A percentile compares a stretch with the other conserved stretches of the same genome.
phyloP scores from a whole-genome alignment of 2,113 vertebrate genomes.

The Alectura lathami region DNA sequence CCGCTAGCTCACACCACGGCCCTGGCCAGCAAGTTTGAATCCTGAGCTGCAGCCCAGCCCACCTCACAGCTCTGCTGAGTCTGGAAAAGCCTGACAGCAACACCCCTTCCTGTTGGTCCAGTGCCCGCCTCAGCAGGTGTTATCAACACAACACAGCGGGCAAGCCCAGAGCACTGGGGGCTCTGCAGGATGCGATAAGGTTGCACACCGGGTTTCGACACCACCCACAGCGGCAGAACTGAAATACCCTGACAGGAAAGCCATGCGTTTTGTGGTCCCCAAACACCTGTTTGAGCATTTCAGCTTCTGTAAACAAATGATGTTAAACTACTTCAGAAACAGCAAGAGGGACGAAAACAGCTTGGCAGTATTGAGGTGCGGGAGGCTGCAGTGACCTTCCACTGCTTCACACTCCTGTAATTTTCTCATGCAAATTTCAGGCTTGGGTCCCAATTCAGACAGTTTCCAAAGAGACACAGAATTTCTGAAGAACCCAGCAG shows the following conservation, averaged over 20 bases:
- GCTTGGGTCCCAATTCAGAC: not conserved
- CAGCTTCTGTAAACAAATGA: not conserved
- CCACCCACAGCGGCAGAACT: not conserved
- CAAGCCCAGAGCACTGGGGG: not conserved
- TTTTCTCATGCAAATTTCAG: not conserved
- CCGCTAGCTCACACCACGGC: not conserved
- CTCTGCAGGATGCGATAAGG: conserved; percentile 28
- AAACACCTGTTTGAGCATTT: not conserved
- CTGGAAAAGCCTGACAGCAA: conserved; percentile 16
- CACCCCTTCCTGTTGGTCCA: conserved; percentile 47
- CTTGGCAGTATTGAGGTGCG: not conserved
- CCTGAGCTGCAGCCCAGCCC: not conserved
- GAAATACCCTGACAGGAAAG: conserved; percentile 9
- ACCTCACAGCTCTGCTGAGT: conserved; percentile 19
- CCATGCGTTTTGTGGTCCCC: not conserved
- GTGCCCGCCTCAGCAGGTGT: conserved; percentile 40
- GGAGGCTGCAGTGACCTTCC: not conserved
- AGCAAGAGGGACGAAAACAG: not conserved
- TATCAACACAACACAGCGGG: conserved; percentile 60
- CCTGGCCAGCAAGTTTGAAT: not conserved
- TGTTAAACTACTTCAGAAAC: not conserved
- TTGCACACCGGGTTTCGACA: not conserved
- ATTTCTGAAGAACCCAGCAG: not conserved
- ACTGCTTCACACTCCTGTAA: not conserved
- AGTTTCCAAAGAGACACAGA: not conserved